Evolutionary conservation across 30 jellyfish, hydroid and myxozoan species (phyloP).

Genomic region (Chironex yamaguchii): DNA sequence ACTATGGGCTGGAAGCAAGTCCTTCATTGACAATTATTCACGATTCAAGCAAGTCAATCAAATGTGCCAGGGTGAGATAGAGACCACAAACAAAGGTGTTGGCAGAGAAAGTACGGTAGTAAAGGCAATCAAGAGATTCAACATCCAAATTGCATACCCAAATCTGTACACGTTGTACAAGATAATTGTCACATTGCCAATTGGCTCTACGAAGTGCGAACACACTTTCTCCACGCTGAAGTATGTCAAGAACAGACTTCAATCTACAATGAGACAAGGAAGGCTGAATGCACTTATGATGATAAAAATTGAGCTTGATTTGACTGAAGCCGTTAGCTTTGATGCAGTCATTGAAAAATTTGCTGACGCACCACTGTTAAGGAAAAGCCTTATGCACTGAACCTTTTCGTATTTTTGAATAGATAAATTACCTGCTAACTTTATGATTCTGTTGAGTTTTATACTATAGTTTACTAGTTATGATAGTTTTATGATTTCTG

Average conservation of each 20-base stretch:
- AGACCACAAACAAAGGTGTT: background rate
- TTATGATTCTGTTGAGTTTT: too few species aligned
- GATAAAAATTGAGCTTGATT: too few species aligned
- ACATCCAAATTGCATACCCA: constrained; percentile 57
- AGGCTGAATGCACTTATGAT: too few species aligned
- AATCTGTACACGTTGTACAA: constrained; percentile 44
- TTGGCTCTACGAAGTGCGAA: constrained; percentile 45
- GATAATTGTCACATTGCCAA: constrained; percentile 4
- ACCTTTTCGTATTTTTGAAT: too few species aligned
- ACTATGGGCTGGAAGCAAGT: constrained; percentile 47
- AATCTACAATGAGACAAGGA: constrained; percentile 52
- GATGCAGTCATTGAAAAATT: too few species aligned
- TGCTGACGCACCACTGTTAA: too few species aligned
- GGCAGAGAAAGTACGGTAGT: constrained; percentile 29
- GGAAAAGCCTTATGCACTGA: too few species aligned
- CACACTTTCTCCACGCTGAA: constrained; percentile 44
- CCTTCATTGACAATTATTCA: constrained; percentile 43
- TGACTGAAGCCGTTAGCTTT: too few species aligned
- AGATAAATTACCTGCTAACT: too few species aligned
- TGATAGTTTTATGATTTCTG: too few species aligned
- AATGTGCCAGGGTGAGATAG: too few species aligned
- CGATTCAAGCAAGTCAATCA: background rate
- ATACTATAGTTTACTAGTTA: too few species aligned
- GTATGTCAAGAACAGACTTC: background rate
- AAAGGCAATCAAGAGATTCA: constrained; percentile 3